Base-by-base conservation (phyloP, 2,888 invertebrate species). In the Sinodicranocentrus sp. region DNA sequence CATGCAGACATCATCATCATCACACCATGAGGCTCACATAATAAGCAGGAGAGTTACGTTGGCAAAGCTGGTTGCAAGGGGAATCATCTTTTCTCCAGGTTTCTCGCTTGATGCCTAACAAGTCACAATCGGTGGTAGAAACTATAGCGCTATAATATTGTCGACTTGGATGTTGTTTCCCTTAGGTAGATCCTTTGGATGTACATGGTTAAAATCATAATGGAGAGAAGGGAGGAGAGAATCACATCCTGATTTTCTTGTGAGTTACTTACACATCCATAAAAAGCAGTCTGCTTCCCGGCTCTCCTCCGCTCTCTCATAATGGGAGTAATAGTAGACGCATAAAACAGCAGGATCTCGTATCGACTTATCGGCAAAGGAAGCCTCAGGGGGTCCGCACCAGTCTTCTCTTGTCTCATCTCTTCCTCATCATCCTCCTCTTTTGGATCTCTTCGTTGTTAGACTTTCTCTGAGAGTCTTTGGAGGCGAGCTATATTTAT, bases 351-450 rank as follows among this genome's bases (percentile, higher is more conserved):
- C 77, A 61, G 77, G 77, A 57, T 70, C 25, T 67, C 77, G 21
- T 78, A 78, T 78, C 77, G 70, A 70, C 77, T 78, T 78, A 78
- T 78, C 77, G 77, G 77, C 61, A 70, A 70, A 70, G 67, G 77
- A 70, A 43, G 61, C 78, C 78, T 71, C 78, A 70, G 78, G 78
- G 70, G 78, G 78, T 78, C 78, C 23, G 21, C 57, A 57, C 13
- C 19, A 21, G 54, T 61, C 10, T 44, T n/a, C 48, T 75, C 76
- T 65, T 65, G 63, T 43, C 76, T 65, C 67, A 65, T 76, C 65
- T 76, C 52, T 48, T 63, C 63, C 48, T 43, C 52, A 52, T 75
- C 75, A n/a, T n/a, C n/a, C n/a, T n/a, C n/a, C n/a, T n/a, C n/a
- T n/a, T n/a, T n/a, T n/a, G n/a, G n/a, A n/a, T n/a, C n/a, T n/a